Evolutionary conservation across 1,140 invertebrate genomes (phyloP).

Genomic region (Cheumatopsyche charites): DNA sequence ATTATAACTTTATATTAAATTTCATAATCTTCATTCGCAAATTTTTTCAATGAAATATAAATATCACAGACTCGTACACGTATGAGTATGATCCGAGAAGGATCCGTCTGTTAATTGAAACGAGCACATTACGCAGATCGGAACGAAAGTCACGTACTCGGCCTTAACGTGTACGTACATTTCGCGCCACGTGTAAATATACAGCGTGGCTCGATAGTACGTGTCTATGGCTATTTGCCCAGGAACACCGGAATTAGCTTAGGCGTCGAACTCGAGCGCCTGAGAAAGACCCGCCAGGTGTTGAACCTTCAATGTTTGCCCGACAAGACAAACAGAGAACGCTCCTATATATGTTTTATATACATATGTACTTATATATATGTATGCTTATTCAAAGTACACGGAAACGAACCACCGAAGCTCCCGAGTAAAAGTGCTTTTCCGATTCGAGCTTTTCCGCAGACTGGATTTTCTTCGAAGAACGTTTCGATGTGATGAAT

Average conservation of each 20-base stretch:
- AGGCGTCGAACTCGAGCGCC: constrained; percentile 33
- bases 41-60: no score
- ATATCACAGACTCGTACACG: no score
- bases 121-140: no score
- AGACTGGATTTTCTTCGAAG: no score
- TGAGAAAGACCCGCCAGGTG: constrained; percentile 45
- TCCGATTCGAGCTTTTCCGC: no score
- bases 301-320: constrained; percentile 46
- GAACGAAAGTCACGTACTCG: no score
- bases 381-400: no score
- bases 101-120: no score
- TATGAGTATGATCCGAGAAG: no score
- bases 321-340: constrained; percentile 1
- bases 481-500: no score
- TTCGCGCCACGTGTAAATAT: not conserved
- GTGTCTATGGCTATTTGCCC: constrained; percentile 21
- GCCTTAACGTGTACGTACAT: not conserved
- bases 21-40: no score
- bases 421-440: not conserved
- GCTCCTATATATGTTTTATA: not conserved
- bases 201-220: not conserved
- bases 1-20: no score
- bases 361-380: not conserved
- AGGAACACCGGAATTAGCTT: constrained; percentile 37
- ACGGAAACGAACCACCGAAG: not conserved